Conservation (phyloP, 2,797 vertebrate species). For the Hozukius guyotensis region DNA sequence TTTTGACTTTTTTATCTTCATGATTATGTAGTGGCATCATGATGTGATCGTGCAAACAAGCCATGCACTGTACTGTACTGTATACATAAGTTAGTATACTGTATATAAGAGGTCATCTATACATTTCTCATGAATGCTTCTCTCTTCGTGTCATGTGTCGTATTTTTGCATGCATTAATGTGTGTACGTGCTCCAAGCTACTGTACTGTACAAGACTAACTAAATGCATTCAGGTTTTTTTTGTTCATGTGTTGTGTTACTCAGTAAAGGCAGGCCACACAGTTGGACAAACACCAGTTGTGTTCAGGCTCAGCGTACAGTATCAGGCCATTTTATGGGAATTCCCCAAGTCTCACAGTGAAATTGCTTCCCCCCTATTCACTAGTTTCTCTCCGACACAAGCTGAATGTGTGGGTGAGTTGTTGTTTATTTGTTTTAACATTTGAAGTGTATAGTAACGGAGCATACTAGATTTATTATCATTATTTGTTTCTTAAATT, state of each 20-base stretch:
- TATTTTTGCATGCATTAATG: not conserved
- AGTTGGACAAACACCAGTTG: slow-evolving; percentile 76
- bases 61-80: not conserved
- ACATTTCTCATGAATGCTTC: not conserved
- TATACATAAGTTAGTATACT: not conserved
- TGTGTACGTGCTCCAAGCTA: not conserved
- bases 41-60: slow-evolving; percentile 12
- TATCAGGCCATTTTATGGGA: slow-evolving; percentile 83
- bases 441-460: slow-evolving; percentile 32
- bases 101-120: not conserved
- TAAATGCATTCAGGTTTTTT: slow-evolving; percentile 1
- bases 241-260: slow-evolving; percentile 12
- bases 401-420: slow-evolving; percentile 83
- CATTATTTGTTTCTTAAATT: not conserved
- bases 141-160: not conserved
- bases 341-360: slow-evolving; percentile 83
- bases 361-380: slow-evolving; percentile 81
- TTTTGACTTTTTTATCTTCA: slow-evolving; percentile 1
- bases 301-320: slow-evolving; percentile 75
- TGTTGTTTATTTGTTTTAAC: slow-evolving; percentile 69
- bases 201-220: slow-evolving; percentile 3
- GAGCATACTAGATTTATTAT: not conserved
- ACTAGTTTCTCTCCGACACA: slow-evolving; percentile 81
- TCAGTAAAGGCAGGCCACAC: slow-evolving; percentile 44
- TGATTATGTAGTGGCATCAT: not conserved